Evolutionary conservation across 2,888 invertebrate species (phyloP).

Genomic region (Cynaeus angustus): DNA sequence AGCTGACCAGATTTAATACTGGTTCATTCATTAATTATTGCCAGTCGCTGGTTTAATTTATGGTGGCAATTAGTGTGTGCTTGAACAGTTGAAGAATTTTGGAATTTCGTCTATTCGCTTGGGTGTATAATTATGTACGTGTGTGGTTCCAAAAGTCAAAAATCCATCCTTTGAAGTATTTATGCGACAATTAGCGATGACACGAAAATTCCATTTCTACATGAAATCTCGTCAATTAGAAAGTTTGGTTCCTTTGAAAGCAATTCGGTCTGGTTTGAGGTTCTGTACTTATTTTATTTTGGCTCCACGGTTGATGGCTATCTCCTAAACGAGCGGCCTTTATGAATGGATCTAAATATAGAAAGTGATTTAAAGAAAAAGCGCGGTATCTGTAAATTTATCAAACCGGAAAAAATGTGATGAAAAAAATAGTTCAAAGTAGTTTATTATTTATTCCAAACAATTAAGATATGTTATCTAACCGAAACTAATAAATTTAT

Average conservation of each 20-base stretch:
- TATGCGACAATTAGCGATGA: conserved; percentile 20
- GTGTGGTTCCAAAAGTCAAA: conserved; percentile 8
- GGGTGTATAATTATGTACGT: conserved; percentile 5
- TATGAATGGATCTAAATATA: conserved; percentile 28
- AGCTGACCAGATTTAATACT: too few relatives aligned
- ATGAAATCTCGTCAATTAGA: conserved; percentile 10
- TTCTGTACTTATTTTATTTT: conserved; percentile 18
- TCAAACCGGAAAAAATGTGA: conserved; percentile 27
- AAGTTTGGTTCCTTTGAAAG: conserved; percentile 9
- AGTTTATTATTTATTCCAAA: conserved; percentile 44
- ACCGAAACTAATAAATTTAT: conserved; percentile 45
- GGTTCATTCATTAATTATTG: too few relatives aligned
- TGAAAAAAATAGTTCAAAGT: conserved; percentile 25
- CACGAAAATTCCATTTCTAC: conserved; percentile 23
- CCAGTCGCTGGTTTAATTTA: not conserved
- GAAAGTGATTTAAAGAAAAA: conserved; percentile 20
- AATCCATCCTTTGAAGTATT: not conserved
- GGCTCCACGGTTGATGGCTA: conserved; percentile 27
- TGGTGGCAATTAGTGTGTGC: not conserved
- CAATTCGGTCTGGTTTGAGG: conserved; percentile 14
- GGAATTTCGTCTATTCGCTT: conserved; percentile 3
- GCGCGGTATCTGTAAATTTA: conserved; percentile 13
- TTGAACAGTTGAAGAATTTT: not conserved
- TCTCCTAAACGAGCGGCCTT: conserved; percentile 24
- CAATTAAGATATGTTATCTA: conserved; percentile 48